Evolutionary conservation across 2,888 invertebrate species (phyloP).

Genomic region (Lasioglossum villosulum): DNA sequence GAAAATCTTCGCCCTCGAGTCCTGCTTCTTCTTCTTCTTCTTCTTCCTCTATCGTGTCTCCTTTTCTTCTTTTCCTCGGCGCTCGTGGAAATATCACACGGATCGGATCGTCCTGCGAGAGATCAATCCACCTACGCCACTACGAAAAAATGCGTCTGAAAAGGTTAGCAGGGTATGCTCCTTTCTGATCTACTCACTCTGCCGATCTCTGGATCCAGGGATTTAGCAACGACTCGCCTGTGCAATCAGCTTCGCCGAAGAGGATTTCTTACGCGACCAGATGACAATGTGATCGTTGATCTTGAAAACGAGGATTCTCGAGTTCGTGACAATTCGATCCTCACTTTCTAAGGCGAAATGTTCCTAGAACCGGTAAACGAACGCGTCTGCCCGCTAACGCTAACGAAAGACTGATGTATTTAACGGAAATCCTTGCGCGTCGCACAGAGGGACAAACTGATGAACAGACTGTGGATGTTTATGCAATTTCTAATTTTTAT

Average conservation of each 20-base stretch:
- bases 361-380: too few relatives aligned
- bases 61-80: neutral
- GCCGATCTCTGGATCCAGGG: neutral
- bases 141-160: constrained; percentile 28
- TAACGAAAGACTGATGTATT: too few relatives aligned
- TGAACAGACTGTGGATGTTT: too few relatives aligned
- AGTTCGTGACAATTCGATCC: too few relatives aligned
- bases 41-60: neutral
- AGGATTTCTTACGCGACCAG: too few relatives aligned
- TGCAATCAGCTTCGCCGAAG: neutral
- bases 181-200: neutral
- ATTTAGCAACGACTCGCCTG: neutral
- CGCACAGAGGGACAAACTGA: too few relatives aligned
- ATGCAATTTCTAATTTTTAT: too few relatives aligned
- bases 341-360: too few relatives aligned
- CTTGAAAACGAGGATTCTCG: too few relatives aligned
- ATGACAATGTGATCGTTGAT: too few relatives aligned
- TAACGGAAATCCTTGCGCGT: too few relatives aligned
- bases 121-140: constrained; percentile 42
- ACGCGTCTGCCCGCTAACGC: too few relatives aligned
- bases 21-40: neutral
- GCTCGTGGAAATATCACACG: constrained; percentile 30
- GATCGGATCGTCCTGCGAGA: constrained; percentile 1
- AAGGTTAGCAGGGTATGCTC: constrained; percentile 30
- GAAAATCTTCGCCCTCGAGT: constrained; percentile 35